A percentile compares a stretch with the other conserved stretches of the same genome.
phyloP scores from a whole-genome alignment of 2,113 vertebrate species.

The Passer montanus region DNA sequence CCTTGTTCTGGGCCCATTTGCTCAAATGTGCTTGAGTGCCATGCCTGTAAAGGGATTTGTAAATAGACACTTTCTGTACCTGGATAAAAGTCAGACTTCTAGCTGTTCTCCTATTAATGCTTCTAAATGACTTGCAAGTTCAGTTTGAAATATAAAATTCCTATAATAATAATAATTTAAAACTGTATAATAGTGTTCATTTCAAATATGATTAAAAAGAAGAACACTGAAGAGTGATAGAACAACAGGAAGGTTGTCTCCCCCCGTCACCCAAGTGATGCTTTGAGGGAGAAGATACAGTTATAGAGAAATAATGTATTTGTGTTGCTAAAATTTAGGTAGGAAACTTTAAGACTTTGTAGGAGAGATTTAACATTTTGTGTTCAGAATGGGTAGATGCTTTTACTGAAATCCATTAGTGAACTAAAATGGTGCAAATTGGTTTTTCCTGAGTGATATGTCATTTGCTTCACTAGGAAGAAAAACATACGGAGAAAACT shows the following conservation, averaged over 20 bases:
- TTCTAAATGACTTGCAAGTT: background rate
- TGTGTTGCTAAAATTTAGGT: background rate
- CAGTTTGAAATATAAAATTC: background rate
- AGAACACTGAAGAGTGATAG: background rate
- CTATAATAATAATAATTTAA: background rate
- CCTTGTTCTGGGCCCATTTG: background rate
- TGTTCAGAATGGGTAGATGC: background rate
- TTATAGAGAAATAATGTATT: background rate
- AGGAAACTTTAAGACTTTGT: background rate
- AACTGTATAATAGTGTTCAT: background rate
- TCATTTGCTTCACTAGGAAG: background rate
- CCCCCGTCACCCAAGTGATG: too few relatives aligned
- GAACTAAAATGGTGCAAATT: background rate
- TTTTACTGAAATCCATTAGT: background rate
- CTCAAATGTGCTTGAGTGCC: background rate
- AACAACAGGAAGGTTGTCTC: background rate
- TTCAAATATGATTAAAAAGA: background rate
- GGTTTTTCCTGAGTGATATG: background rate
- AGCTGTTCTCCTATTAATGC: background rate
- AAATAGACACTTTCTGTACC: background rate
- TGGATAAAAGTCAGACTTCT: background rate
- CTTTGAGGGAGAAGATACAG: background rate
- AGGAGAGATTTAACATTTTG: rapidly evolving
- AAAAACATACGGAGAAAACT: background rate
- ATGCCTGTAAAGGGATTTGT: background rate